These are phyloP conservation scores for Pseudachorutes palmiensis DNA, from an alignment of 1,140 invertebrate species.

Conservation along the genomic window DNA sequence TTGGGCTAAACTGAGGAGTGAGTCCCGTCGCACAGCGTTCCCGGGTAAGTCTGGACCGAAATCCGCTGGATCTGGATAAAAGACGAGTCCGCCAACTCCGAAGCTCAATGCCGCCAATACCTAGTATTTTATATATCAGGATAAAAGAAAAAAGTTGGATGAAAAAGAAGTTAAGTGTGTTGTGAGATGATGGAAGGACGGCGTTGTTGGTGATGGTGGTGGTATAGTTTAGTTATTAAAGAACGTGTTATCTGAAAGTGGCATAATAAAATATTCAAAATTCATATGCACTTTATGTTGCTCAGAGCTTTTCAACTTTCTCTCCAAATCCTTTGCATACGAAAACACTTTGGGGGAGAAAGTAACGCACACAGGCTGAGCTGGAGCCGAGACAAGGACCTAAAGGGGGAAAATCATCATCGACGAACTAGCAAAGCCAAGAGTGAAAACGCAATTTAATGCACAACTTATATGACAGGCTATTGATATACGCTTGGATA, in stretches of 20 bases:
- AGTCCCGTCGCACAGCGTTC: constrained; percentile 22
- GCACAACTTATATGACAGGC: neutral
- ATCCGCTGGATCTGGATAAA: constrained; percentile 35
- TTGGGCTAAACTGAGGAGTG: constrained; percentile 26
- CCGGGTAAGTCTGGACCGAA: constrained; percentile 29
- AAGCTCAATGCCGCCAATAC: constrained; percentile 18
- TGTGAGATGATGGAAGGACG: too few species aligned
- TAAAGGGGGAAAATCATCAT: too few species aligned
- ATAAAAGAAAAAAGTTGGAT: neutral
- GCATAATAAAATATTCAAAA: neutral
- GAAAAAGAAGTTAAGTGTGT: neutral
- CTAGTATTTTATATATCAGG: constrained; percentile 11
- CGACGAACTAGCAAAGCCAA: too few species aligned
- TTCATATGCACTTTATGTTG: neutral
- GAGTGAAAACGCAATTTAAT: neutral
- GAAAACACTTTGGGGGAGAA: neutral
- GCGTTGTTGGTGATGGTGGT: neutral
- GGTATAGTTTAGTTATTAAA: neutral
- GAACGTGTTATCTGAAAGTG: neutral
- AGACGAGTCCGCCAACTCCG: constrained; percentile 28
- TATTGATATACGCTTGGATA: neutral
- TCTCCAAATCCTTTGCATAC: neutral
- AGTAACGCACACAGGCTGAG: neutral
- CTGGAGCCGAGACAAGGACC: too few species aligned
- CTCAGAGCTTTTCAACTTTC: neutral